Conservation (phyloP, 2,888 invertebrate species). For the Portevinia maculata region DNA sequence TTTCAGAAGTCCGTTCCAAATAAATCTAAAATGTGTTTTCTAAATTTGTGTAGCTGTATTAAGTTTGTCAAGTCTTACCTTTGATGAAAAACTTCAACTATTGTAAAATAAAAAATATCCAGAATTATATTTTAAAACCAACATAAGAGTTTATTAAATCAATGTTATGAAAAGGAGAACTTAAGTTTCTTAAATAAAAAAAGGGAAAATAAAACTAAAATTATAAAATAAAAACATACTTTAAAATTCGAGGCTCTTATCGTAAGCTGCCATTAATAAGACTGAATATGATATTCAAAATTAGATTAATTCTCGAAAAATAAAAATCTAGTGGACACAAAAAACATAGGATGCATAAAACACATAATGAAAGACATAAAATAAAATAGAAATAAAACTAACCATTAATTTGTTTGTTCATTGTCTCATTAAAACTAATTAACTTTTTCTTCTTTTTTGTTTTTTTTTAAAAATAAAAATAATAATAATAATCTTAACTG, state of each 20-base stretch:
- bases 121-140: slow-evolving; percentile 63
- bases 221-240: slow-evolving; percentile 50
- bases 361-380: slow-evolving; percentile 12
- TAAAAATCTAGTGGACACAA: slow-evolving; percentile 11
- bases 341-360: slow-evolving; percentile 25
- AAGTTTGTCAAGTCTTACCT: too few relatives aligned
- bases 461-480: slow-evolving; percentile 45
- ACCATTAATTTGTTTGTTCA: slow-evolving; percentile 46
- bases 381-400: slow-evolving; percentile 34
- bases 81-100: too few relatives aligned
- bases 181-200: slow-evolving; percentile 44
- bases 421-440: slow-evolving; percentile 70
- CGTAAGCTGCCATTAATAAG: slow-evolving; percentile 60
- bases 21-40: too few relatives aligned
- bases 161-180: slow-evolving; percentile 56
- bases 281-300: slow-evolving; percentile 12
- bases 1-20: too few relatives aligned
- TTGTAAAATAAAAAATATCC: slow-evolving; percentile 31
- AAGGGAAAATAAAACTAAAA: slow-evolving; percentile 46
- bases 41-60: too few relatives aligned
- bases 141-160: slow-evolving; percentile 73
- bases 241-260: slow-evolving; percentile 63
- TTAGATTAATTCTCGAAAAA: slow-evolving; percentile 15
- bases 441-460: slow-evolving; percentile 42
- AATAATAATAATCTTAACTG: slow-evolving; percentile 67